A percentile compares a stretch with the other conserved stretches of the same genome.
phyloP scores from a whole-genome alignment of 2,888 invertebrate genomes.

The Ophion costatus region DNA sequence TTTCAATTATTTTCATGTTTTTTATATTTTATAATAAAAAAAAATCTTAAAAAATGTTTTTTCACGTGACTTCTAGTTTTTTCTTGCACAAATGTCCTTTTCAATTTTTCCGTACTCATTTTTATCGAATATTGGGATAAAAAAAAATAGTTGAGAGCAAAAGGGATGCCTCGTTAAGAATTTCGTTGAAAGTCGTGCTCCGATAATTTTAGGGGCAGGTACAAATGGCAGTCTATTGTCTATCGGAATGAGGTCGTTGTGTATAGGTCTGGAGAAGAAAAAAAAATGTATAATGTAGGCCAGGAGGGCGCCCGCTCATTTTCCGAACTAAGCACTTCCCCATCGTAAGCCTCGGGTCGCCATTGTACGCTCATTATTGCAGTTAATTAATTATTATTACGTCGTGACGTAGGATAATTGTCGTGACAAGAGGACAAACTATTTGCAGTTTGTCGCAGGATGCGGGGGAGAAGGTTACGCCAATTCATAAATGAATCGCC shows the following conservation, averaged over 20 bases:
- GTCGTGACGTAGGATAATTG: conserved; percentile 80
- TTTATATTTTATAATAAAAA: no score
- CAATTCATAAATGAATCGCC: conserved; percentile 76
- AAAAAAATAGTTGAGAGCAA: no score
- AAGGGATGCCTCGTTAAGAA: no score
- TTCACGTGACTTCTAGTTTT: no score
- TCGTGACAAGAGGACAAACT: conserved; percentile 78
- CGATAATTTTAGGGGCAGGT: neutral
- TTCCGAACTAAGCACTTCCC: conserved; percentile 80
- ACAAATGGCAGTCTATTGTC: conserved; percentile 24
- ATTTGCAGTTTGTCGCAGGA: conserved; percentile 76
- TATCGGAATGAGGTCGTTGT: conserved; percentile 49
- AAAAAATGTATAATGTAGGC: conserved; percentile 79
- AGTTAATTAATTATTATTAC: conserved; percentile 82
- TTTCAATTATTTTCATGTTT: no score
- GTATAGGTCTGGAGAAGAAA: conserved; percentile 61
- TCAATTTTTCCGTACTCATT: no score
- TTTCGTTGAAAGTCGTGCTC: no score
- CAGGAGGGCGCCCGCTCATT: conserved; percentile 79
- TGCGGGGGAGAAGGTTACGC: conserved; percentile 80
- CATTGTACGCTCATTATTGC: conserved; percentile 82
- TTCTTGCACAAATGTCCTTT: no score
- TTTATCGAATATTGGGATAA: no score
- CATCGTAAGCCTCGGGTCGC: conserved; percentile 71
- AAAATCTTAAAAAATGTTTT: no score